These are phyloP conservation scores for Myotis findleyi DNA, from an alignment of 2,797 vertebrate species.

Conservation along the genomic window DNA sequence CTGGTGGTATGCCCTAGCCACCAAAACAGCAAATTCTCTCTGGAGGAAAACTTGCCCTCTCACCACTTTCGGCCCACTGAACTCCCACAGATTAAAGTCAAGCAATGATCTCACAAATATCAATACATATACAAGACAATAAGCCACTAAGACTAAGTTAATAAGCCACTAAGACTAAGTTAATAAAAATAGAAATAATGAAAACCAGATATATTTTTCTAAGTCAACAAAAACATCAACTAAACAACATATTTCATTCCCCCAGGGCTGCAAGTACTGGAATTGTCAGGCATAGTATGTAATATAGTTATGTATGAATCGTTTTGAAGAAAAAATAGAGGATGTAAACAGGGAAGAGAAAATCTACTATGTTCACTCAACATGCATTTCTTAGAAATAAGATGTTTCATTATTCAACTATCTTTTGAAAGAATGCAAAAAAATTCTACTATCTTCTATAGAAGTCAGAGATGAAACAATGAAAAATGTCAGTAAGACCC, in stretches of 20 bases:
- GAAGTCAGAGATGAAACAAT: constrained; percentile 38
- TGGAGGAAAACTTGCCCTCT: background rate
- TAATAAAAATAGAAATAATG: constrained; percentile 41
- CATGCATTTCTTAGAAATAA: constrained; percentile 44
- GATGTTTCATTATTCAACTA: constrained; percentile 49
- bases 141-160: background rate
- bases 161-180: background rate
- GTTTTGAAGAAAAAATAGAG: constrained; percentile 3
- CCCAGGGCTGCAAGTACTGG: constrained; percentile 17
- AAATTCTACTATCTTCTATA: constrained; percentile 24
- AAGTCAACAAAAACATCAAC: constrained; percentile 45
- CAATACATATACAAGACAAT: constrained; percentile 27
- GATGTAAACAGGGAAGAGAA: constrained; percentile 34
- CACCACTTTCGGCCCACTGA: background rate
- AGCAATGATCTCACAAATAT: constrained; percentile 33
- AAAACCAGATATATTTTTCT: constrained; percentile 44
- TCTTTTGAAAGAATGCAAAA: constrained; percentile 46
- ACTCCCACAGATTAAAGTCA: constrained; percentile 40
- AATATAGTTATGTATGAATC: background rate
- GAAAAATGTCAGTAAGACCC: constrained; percentile 27
- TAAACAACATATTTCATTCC: constrained; percentile 19
- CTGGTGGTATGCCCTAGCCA: background rate
- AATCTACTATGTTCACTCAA: constrained; percentile 9
- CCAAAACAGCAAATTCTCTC: constrained; percentile 41
- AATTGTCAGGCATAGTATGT: background rate